These are phyloP conservation scores for Nomada goodeniana DNA, from an alignment of 2,888 invertebrate genomes.

Conservation along the genomic window DNA sequence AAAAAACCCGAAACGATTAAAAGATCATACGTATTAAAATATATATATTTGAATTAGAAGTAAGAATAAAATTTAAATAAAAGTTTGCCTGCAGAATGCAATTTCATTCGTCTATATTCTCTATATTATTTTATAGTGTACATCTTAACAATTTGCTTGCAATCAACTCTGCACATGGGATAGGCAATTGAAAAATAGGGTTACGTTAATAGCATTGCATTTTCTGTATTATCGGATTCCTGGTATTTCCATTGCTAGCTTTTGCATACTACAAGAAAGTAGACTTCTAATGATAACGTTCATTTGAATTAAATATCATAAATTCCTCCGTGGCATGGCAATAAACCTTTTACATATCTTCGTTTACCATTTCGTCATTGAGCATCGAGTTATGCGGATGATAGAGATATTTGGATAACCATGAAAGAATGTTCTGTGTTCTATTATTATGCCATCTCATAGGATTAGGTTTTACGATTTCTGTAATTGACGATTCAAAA, in stretches of 20 bases:
- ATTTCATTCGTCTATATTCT: neutral
- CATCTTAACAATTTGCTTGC: too few relatives aligned
- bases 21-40: too few relatives aligned
- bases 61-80: neutral
- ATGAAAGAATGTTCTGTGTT: neutral
- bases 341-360: neutral
- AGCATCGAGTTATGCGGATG: constrained; percentile 7
- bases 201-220: neutral
- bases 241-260: constrained; percentile 6
- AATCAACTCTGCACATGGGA: too few relatives aligned
- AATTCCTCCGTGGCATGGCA: too few relatives aligned
- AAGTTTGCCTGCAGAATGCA: neutral
- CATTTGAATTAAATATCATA: constrained; percentile 32
- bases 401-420: constrained; percentile 19
- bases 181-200: too few relatives aligned
- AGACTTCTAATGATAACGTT: constrained; percentile 25
- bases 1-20: too few relatives aligned
- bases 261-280: constrained; percentile 9
- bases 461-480: neutral
- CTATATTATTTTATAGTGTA: neutral
- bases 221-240: neutral
- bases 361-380: constrained; percentile 23
- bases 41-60: too few relatives aligned
- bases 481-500: neutral
- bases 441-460: neutral